These are phyloP conservation scores for Puffinus mauretanicus DNA, from an alignment of 2,113 vertebrate species.

Conservation along the genomic window DNA sequence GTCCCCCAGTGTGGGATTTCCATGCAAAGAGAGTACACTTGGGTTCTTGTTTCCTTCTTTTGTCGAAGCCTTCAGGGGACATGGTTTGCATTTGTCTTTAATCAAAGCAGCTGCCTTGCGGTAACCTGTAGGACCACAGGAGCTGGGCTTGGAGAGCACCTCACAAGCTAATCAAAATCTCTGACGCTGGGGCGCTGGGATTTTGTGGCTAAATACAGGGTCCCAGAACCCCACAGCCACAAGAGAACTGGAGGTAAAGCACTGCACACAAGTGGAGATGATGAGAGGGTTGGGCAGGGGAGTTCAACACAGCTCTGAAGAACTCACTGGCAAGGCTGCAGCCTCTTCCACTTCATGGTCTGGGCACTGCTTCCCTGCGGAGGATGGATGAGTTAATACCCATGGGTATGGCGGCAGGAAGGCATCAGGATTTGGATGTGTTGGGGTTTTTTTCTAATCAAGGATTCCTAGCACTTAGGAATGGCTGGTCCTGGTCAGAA, in stretches of 20 bases:
- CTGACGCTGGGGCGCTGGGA: neutral
- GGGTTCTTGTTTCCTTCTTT: neutral
- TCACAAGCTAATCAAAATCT: neutral
- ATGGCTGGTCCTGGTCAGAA: neutral
- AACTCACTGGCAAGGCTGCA: neutral
- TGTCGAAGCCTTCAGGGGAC: neutral
- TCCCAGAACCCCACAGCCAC: neutral
- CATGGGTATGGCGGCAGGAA: neutral
- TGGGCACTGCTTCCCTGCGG: neutral
- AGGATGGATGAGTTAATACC: neutral
- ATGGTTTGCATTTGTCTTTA: conserved; percentile 11
- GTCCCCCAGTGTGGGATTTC: neutral
- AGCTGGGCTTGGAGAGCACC: neutral
- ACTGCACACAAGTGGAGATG: neutral
- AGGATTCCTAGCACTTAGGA: neutral
- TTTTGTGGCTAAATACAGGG: neutral
- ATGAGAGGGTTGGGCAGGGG: neutral
- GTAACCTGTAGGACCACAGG: neutral
- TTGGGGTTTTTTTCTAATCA: neutral
- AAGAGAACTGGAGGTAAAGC: neutral
- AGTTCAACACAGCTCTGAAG: neutral
- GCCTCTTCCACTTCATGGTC: neutral
- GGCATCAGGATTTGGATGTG: neutral
- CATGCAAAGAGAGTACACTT: neutral
- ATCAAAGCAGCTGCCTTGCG: neutral